Evolutionary conservation across 2,888 invertebrate genomes (phyloP).

Genomic region (Caenorhabditis japonica): DNA sequence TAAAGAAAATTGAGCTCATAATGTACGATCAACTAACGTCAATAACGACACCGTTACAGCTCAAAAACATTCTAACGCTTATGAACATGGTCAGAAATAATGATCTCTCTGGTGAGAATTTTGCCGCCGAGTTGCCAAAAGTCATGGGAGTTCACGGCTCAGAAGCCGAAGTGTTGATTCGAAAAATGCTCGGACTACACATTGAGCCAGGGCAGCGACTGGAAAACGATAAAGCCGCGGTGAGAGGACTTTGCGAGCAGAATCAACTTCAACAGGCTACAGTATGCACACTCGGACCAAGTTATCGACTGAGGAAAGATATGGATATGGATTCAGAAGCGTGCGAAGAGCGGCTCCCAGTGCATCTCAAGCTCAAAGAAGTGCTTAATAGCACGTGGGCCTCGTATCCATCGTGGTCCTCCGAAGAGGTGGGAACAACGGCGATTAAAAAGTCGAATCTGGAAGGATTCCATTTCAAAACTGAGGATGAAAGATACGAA

Average conservation of each 20-base stretch:
- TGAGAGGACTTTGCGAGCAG: constrained; percentile 64
- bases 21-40: constrained; percentile 4
- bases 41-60: background rate
- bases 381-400: constrained; percentile 98
- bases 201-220: constrained; percentile 2
- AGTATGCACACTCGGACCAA: constrained; percentile 86
- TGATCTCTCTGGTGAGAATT: constrained; percentile 1
- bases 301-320: constrained; percentile 47
- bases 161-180: background rate
- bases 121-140: constrained; percentile 3
- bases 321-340: constrained; percentile 81
- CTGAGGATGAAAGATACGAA: constrained; percentile 98
- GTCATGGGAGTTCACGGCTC: background rate
- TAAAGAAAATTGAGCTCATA: no score
- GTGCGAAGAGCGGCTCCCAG: no score
- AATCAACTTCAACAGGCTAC: constrained; percentile 80
- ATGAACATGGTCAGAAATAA: constrained; percentile 1
- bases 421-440: constrained; percentile 95
- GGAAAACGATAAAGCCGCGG: constrained; percentile 19
- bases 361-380: no score
- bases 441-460: constrained; percentile 96
- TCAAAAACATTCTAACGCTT: background rate
- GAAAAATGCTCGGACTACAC: constrained; percentile 2
- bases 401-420: constrained; percentile 97
- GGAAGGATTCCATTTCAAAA: constrained; percentile 96